A percentile compares a stretch with the other conserved stretches of the same genome.
These are phyloP conservation scores for Gallirallus australis DNA, from an alignment of 2,797 vertebrate genomes.

Conservation along the genomic window DNA sequence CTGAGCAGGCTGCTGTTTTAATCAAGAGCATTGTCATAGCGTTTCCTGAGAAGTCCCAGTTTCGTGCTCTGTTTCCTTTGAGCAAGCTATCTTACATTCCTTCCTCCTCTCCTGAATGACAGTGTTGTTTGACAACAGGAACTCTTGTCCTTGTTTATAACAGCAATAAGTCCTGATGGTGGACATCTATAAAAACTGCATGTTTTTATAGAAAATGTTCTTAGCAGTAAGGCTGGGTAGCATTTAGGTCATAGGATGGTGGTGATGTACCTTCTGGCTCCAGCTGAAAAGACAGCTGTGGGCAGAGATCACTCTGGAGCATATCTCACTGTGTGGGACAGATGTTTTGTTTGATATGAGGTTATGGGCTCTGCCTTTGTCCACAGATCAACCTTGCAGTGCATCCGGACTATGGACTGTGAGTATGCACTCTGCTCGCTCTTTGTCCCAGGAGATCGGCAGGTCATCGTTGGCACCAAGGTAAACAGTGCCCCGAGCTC, in stretches of 20 bases:
- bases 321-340: not conserved
- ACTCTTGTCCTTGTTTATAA: not conserved
- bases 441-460: constrained; percentile 95
- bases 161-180: not conserved
- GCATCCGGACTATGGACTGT: constrained; percentile 94
- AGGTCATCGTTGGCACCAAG: constrained; percentile 95
- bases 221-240: not conserved
- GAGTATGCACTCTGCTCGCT: constrained; percentile 94
- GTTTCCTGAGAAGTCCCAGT: not conserved
- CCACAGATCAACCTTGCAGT: constrained; percentile 91
- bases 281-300: not conserved
- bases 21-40: not conserved
- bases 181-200: not conserved
- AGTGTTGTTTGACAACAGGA: not conserved
- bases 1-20: not conserved
- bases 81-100: rapidly evolving
- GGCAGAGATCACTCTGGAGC: not conserved
- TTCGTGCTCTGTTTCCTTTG: not conserved
- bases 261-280: not conserved
- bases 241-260: not conserved
- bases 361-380: not conserved
- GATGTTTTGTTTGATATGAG: not conserved
- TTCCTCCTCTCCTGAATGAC: not conserved
- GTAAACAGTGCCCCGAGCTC: constrained; percentile 62
- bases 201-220: not conserved